Percentiles rank a stretch among this genome's conserved stretches.
Evolutionary conservation across 64 coral and sea anemone genomes (phyloP).

Genomic region (Montipora capricornis): DNA sequence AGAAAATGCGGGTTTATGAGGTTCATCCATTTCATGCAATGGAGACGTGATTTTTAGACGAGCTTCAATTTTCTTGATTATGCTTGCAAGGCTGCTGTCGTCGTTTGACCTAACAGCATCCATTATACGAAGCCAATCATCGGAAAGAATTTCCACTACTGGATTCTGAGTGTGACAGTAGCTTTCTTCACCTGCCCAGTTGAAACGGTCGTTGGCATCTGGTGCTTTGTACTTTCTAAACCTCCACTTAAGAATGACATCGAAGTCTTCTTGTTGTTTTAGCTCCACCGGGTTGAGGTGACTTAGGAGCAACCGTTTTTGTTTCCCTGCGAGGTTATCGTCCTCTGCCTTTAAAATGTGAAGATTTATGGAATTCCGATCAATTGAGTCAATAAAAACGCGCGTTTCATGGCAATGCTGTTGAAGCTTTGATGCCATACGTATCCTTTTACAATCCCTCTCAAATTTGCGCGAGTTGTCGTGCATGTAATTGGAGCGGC

Average conservation of each 20-base stretch:
- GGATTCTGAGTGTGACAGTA: neutral
- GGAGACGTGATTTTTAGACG: neutral
- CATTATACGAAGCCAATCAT: constrained; percentile 17
- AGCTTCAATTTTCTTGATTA: neutral
- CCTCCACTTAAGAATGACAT: neutral
- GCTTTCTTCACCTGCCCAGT: neutral
- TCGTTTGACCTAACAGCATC: neutral
- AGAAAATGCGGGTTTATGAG: neutral
- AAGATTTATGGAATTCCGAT: constrained; percentile 53
- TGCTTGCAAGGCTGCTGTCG: neutral
- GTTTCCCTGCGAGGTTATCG: constrained; percentile 49
- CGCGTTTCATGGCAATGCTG: constrained; percentile 28
- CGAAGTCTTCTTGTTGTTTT: neutral
- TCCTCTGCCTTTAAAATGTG: constrained; percentile 51
- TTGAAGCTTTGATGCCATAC: constrained; percentile 63
- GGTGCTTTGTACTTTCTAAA: neutral
- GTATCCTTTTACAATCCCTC: constrained; percentile 75
- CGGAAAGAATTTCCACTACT: constrained; percentile 6
- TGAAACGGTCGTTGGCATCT: neutral
- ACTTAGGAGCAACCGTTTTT: constrained; percentile 51
- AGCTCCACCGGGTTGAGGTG: constrained; percentile 50
- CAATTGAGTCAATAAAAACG: constrained; percentile 58
- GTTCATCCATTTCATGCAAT: neutral
- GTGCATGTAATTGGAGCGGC: constrained; percentile 67
- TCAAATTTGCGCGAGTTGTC: constrained; percentile 75